Evolutionary conservation across 64 coral and sea anemone genomes (phyloP).

Genomic region (Montipora sp.): DNA sequence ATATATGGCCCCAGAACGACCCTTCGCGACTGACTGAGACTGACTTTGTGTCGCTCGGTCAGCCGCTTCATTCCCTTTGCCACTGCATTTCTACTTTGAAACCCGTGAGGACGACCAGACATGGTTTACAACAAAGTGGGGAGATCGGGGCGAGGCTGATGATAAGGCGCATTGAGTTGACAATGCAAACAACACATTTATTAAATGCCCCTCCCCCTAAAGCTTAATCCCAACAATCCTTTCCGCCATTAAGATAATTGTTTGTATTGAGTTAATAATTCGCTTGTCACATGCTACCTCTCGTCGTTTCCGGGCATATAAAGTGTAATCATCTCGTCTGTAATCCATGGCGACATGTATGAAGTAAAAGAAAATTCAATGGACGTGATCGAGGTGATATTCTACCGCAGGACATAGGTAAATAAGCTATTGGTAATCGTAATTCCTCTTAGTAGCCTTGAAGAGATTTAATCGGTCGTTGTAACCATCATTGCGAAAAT

Average conservation of each 20-base stretch:
- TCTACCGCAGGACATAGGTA: background rate
- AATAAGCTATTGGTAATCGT: background rate
- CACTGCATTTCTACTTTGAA: too few species aligned
- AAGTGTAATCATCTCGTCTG: background rate
- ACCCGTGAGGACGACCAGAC: too few species aligned
- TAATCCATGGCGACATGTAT: background rate
- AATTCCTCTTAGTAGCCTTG: too few species aligned
- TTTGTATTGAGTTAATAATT: slow-evolving; percentile 12
- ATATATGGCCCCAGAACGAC: too few species aligned
- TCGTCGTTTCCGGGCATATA: background rate
- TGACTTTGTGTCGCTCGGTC: too few species aligned
- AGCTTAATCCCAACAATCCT: background rate
- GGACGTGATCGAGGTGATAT: background rate
- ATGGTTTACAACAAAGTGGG: too few species aligned
- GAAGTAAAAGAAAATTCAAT: background rate
- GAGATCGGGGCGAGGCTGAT: too few species aligned
- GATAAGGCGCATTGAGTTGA: too few species aligned
- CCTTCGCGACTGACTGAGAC: too few species aligned
- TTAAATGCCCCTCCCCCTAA: background rate
- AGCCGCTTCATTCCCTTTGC: too few species aligned
- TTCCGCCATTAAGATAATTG: background rate
- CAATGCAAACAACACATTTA: background rate
- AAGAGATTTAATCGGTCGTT: too few species aligned
- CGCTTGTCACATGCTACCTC: slow-evolving; percentile 10
- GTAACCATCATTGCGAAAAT: too few species aligned